phyloP scores from a whole-genome alignment of 2,797 vertebrate species.

The Lutjanus argentimaculatus region DNA sequence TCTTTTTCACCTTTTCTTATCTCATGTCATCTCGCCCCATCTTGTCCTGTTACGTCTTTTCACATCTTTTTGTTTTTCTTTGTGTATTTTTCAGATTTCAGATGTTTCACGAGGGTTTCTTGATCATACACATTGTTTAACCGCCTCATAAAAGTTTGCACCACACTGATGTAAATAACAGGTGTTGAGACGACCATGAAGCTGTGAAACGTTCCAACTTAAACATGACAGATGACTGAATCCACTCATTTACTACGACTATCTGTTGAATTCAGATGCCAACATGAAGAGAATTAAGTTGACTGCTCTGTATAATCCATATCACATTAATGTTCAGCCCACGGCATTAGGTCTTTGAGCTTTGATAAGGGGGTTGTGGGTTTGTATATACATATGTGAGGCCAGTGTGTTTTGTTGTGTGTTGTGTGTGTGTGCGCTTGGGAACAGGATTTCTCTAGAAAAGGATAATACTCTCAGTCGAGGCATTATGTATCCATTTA shows the following conservation, averaged over 20 bases:
- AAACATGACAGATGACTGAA: conserved; percentile 41
- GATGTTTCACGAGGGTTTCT: no score
- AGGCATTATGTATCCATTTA: conserved; percentile 87
- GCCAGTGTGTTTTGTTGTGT: conserved; percentile 9
- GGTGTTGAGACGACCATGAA: no score
- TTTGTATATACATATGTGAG: conserved; percentile 43
- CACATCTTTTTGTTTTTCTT: no score
- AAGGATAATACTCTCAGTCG: conserved; percentile 81
- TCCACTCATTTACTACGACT: conserved; percentile 11
- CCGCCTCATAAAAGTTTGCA: no score
- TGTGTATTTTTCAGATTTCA: no score
- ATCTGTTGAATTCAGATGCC: conserved; percentile 15
- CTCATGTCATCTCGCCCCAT: no score
- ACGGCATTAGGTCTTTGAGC: conserved; percentile 61
- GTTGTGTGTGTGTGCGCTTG: conserved; percentile 19
- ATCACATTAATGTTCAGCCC: conserved; percentile 66
- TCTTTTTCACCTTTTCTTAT: background rate
- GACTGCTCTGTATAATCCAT: conserved; percentile 71
- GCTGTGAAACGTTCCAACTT: conserved; percentile 10
- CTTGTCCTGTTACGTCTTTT: no score
- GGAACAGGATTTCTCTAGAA: conserved; percentile 75
- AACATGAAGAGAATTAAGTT: conserved; percentile 52
- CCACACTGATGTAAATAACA: background rate
- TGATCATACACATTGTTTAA: no score
- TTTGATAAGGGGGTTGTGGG: conserved; percentile 44